Conservation (phyloP, 1,140 invertebrate species). For the Hesperophylax magnus region DNA sequence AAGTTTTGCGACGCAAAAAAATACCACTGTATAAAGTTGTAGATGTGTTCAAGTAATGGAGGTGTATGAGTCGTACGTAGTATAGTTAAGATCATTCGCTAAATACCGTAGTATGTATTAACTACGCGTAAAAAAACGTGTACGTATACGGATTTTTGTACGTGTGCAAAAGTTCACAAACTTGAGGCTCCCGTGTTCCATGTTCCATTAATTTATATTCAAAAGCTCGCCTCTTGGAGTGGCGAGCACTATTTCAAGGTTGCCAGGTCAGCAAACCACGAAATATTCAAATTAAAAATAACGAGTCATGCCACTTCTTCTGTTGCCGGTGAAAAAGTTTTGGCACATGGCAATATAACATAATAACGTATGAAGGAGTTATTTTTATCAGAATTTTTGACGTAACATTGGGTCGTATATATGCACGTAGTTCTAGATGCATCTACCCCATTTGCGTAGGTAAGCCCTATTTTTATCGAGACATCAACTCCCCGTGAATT, state of each 20-base stretch:
- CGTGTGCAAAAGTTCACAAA: conserved; percentile 2
- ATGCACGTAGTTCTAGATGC: not conserved
- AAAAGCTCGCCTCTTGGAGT: conserved; percentile 28
- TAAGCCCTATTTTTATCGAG: conserved; percentile 17
- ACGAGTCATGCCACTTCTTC: conserved; percentile 47
- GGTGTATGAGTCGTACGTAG: too few relatives aligned
- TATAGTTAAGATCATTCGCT: too few relatives aligned
- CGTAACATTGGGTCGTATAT: not conserved
- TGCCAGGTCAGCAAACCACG: conserved; percentile 58
- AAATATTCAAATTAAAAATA: conserved; percentile 54
- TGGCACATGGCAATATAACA: conserved; percentile 42
- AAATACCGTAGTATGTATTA: not conserved
- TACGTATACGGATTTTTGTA: not conserved
- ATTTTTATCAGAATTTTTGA: not conserved
- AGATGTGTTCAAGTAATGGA: too few relatives aligned
- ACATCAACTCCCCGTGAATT: too few relatives aligned
- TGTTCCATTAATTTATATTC: conserved; percentile 41
- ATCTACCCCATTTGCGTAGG: conserved; percentile 29
- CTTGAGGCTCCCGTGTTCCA: conserved; percentile 20
- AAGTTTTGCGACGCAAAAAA: not conserved
- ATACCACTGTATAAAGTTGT: not conserved
- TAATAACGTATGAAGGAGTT: conserved; percentile 2
- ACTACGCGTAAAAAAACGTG: not conserved
- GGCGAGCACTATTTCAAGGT: conserved; percentile 55
- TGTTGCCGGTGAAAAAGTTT: conserved; percentile 47